phyloP scores from a whole-genome alignment of 1,140 invertebrate species.

The Pteromalus puparum region DNA sequence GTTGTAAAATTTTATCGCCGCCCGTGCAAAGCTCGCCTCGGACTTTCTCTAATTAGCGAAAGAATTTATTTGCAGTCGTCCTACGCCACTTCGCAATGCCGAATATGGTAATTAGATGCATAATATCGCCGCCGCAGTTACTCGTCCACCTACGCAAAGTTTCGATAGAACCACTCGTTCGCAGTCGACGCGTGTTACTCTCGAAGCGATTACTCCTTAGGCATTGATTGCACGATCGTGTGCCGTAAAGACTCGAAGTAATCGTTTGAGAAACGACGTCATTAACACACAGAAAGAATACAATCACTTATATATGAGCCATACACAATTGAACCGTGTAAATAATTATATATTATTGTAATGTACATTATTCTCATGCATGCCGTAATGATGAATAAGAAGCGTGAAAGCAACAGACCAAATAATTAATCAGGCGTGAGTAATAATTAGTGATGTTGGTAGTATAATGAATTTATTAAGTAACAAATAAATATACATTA shows the following conservation, averaged over 20 bases:
- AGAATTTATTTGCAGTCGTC: neutral
- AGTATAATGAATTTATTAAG: conserved; percentile 39
- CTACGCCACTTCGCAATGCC: neutral
- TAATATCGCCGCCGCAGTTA: neutral
- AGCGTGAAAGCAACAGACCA: neutral
- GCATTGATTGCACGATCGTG: neutral
- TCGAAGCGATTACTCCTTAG: neutral
- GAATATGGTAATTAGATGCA: neutral
- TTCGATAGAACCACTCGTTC: too few relatives aligned
- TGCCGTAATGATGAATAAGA: neutral
- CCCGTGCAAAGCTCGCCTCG: neutral
- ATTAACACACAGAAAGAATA: neutral
- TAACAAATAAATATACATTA: conserved; percentile 22
- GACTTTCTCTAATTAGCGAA: neutral
- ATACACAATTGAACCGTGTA: neutral
- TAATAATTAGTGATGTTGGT: conserved; percentile 34
- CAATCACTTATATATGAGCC: neutral
- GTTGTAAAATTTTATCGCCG: neutral
- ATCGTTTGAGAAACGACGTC: neutral
- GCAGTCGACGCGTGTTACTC: too few relatives aligned
- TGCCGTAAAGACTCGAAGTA: neutral
- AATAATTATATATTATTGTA: neutral
- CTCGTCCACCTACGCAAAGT: neutral
- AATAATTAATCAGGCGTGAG: conserved; percentile 12
- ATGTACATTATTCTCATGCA: neutral